Evolutionary conservation across 2,888 invertebrate genomes (phyloP).

Genomic region (Melieria omissa): DNA sequence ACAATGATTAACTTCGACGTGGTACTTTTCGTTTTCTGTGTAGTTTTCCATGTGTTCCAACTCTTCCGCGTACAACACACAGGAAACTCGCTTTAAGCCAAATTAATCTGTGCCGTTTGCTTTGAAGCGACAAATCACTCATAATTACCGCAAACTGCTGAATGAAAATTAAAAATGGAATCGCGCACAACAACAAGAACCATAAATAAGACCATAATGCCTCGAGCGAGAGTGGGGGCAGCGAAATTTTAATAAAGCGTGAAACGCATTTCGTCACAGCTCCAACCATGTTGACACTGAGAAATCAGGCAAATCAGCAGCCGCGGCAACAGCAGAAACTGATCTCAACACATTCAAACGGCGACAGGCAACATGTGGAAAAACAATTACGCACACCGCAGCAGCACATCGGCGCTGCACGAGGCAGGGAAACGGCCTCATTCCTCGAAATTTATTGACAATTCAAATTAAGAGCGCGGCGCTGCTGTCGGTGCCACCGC

Average conservation of each 20-base stretch:
- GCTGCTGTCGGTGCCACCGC: constrained; percentile 3
- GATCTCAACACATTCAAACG: not conserved
- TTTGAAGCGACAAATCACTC: constrained; percentile 12
- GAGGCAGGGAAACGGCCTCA: constrained; percentile 3
- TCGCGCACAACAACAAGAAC: not conserved
- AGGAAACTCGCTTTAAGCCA: constrained; percentile 21
- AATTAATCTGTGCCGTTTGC: constrained; percentile 11
- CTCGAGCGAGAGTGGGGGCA: no score
- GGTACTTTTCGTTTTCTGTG: no score
- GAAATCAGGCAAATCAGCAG: constrained; percentile 6
- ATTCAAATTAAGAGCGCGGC: constrained; percentile 26
- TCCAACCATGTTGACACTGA: not conserved
- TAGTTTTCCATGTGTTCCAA: no score
- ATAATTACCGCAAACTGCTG: constrained; percentile 15
- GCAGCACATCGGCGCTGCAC: no score
- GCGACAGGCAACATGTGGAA: constrained; percentile 10
- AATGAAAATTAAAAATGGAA: not conserved
- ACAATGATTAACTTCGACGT: no score
- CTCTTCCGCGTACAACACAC: not conserved
- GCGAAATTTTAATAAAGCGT: not conserved
- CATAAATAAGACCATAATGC: not conserved
- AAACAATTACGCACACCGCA: not conserved
- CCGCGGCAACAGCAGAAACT: not conserved
- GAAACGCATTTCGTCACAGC: not conserved
- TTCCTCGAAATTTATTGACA: constrained; percentile 32